These are phyloP conservation scores for Thymelicus sylvestris DNA, from an alignment of 2,888 invertebrate genomes.

Conservation along the genomic window DNA sequence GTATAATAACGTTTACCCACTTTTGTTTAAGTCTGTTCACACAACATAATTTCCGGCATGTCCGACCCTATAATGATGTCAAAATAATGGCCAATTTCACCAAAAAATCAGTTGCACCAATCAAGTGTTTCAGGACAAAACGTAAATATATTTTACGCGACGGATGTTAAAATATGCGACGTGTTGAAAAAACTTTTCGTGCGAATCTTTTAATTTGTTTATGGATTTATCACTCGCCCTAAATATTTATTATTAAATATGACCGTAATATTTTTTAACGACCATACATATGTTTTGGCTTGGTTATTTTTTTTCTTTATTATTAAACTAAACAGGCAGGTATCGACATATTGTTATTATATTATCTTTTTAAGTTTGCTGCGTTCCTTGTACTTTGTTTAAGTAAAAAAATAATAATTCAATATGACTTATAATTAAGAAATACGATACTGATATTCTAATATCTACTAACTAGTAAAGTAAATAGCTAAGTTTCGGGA, in stretches of 20 bases:
- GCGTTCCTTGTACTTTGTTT: too few species aligned
- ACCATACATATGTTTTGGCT: background rate
- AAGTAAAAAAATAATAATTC: too few species aligned
- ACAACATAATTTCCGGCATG: slow-evolving; percentile 21
- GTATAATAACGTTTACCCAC: background rate
- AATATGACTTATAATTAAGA: too few species aligned
- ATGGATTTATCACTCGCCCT: slow-evolving; percentile 55
- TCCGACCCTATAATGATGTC: slow-evolving; percentile 23
- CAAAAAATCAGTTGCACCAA: slow-evolving; percentile 19
- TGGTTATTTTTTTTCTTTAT: too few species aligned
- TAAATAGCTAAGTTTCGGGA: too few species aligned
- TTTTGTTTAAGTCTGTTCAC: background rate
- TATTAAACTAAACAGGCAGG: too few species aligned
- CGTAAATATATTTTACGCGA: slow-evolving; percentile 48
- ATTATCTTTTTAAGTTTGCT: too few species aligned
- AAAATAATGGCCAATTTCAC: slow-evolving; percentile 8
- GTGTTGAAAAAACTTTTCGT: slow-evolving; percentile 46
- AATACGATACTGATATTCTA: too few species aligned
- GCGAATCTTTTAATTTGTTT: slow-evolving; percentile 54
- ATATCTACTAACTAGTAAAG: too few species aligned
- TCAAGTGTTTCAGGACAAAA: slow-evolving; percentile 39
- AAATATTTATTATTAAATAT: slow-evolving; percentile 43
- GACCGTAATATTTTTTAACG: slow-evolving; percentile 6
- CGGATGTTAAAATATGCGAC: slow-evolving; percentile 47
- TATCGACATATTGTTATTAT: too few species aligned